Conservation (phyloP, 2,888 invertebrate species). For the Helleia helle region DNA sequence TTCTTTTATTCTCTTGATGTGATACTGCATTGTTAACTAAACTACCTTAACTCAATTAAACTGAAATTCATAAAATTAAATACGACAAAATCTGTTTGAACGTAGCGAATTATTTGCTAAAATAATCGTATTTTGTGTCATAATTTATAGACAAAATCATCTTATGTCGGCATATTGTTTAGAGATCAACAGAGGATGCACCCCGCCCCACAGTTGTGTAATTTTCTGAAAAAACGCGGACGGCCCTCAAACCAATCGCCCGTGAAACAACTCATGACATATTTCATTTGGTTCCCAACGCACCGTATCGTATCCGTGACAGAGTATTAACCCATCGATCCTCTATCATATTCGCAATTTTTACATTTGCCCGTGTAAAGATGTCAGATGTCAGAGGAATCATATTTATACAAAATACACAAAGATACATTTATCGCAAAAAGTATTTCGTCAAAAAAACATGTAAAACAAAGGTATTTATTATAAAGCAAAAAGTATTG, state of each 20-base stretch:
- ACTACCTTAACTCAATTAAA: no score
- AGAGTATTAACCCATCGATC: constrained; percentile 27
- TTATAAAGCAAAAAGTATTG: no score
- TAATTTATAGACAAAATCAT: neutral
- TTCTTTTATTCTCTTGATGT: no score
- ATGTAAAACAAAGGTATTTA: no score
- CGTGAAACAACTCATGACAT: constrained; percentile 65
- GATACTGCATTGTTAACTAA: no score
- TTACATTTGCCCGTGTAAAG: constrained; percentile 9
- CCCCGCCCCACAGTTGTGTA: constrained; percentile 12
- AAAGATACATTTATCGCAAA: no score
- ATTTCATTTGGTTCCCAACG: constrained; percentile 55
- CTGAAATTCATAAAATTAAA: no score
- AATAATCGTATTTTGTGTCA: neutral
- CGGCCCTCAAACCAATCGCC: constrained; percentile 40
- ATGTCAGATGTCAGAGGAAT: constrained; percentile 11
- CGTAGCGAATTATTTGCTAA: no score
- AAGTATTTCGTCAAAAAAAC: no score
- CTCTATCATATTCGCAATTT: constrained; percentile 18
- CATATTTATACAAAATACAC: no score
- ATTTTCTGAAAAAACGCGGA: constrained; percentile 25
- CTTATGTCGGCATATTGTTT: neutral
- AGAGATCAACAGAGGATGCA: neutral
- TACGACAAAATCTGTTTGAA: no score
- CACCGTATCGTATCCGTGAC: constrained; percentile 37